Base-by-base conservation (phyloP, 2,888 invertebrate genomes). In the Polydrusus cervinus region DNA sequence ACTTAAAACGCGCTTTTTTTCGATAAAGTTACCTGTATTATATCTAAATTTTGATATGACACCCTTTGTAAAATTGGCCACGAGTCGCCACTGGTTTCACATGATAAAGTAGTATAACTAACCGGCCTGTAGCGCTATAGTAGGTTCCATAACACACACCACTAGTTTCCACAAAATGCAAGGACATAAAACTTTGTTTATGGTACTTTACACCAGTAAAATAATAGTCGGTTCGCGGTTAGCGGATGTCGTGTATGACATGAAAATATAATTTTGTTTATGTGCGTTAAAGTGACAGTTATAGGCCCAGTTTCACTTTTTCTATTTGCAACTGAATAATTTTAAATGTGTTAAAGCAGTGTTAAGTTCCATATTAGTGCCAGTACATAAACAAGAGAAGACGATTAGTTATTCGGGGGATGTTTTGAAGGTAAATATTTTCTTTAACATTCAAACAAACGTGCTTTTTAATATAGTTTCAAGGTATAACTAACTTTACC, bases 171-270 rank as follows among this genome's bases (percentile, higher is more conserved):
- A 74, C 51, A 71, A 71, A 71, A 65, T 66, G 74, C 74, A 74
- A 74, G 74, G 74, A 74, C 74, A 49, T 20, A 49, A 49, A 74
- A 57, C 60, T 61, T 64, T 74, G 74, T 74, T 74, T 74, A 74
- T 70, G 74, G 70, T 70, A 70, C 49, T 70, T 74, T 74, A 51
- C 74, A 53, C 64, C 74, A 74, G 74, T 69, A 53, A 74, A 74
- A 68, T 74, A 69, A 74, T 74, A 69, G 65, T 51, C 49, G 69
- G 30, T n/a, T 16, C 64, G 64, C 64, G 43, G 64, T 47, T 47
- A 9, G 47, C 30, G 64, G 64, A 64, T 30, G 14, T 30, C 25
- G 47, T 9, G 34, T 9, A 62, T 53, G 53, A 30, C 20, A 53
- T 53, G 53, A n/a, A 53, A 20, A n/a, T n/a, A n/a, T 7, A 25